Evolutionary conservation across 2,797 vertebrate species (phyloP).

Genomic region (Siniperca undulata): DNA sequence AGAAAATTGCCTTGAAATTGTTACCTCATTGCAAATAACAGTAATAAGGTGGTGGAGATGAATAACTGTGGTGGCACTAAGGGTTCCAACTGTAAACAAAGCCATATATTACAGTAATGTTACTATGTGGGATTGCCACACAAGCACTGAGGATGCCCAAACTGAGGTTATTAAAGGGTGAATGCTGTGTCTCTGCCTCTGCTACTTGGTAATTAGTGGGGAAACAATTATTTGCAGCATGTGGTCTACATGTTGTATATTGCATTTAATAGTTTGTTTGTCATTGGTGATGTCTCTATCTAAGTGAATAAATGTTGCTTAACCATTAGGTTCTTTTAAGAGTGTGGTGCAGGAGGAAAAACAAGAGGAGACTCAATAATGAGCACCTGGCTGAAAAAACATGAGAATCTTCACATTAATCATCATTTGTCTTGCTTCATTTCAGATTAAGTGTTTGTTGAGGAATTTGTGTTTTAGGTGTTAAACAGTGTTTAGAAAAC

Average conservation of each 20-base stretch:
- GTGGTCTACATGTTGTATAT: slow-evolving; percentile 24
- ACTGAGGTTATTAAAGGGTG: slow-evolving; percentile 68
- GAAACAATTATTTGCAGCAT: slow-evolving; percentile 47
- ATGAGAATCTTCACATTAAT: background rate
- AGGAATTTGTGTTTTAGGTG: background rate
- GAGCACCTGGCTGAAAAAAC: slow-evolving; percentile 11
- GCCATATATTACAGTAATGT: slow-evolving; percentile 80
- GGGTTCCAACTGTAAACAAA: slow-evolving; percentile 79
- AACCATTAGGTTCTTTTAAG: background rate
- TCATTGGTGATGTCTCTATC: slow-evolving; percentile 7
- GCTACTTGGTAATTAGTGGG: slow-evolving; percentile 22
- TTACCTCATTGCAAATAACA: slow-evolving; percentile 90
- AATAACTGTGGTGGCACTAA: slow-evolving; percentile 83
- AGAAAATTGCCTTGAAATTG: slow-evolving; percentile 91
- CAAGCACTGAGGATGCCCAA: slow-evolving; percentile 37
- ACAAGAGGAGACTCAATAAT: background rate
- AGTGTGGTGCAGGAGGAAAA: background rate
- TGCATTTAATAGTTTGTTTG: slow-evolving; percentile 39
- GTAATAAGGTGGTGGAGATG: slow-evolving; percentile 88
- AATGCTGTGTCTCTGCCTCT: slow-evolving; percentile 31
- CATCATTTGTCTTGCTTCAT: background rate
- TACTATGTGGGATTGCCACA: slow-evolving; percentile 67
- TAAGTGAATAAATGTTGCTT: slow-evolving; percentile 22
- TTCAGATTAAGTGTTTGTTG: background rate
- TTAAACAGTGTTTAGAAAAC: background rate